These are phyloP conservation scores for Champsocephalus esox DNA, from an alignment of 2,797 vertebrate species.

Conservation along the genomic window DNA sequence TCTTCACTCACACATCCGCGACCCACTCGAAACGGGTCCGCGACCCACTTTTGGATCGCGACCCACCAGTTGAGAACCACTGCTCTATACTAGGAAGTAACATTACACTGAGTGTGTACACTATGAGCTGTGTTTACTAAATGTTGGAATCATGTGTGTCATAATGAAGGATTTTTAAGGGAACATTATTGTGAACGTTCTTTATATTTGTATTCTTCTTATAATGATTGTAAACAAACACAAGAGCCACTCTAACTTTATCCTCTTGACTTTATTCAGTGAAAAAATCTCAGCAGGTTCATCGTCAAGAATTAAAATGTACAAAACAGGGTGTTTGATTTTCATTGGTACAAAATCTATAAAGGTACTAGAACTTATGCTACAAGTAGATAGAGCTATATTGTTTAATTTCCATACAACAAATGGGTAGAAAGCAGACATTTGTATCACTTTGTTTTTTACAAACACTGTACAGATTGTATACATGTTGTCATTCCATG, in stretches of 20 bases:
- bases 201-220: conserved; percentile 5
- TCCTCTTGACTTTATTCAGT: conserved; percentile 69
- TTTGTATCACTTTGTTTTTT: conserved; percentile 59
- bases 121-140: conserved; percentile 13
- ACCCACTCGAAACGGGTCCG: too few relatives aligned
- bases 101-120: conserved; percentile 46
- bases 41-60: too few relatives aligned
- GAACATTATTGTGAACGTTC: conserved; percentile 20
- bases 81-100: conserved; percentile 5
- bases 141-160: conserved; percentile 16
- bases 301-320: conserved; percentile 69
- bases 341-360: conserved; percentile 77
- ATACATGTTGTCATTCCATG: conserved; percentile 55
- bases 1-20: too few relatives aligned
- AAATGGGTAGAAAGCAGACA: conserved; percentile 72
- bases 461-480: conserved; percentile 75
- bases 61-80: too few relatives aligned
- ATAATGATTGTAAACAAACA: conserved; percentile 33
- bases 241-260: conserved; percentile 32
- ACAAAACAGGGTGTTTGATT: conserved; percentile 70
- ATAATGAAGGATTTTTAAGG: conserved; percentile 28
- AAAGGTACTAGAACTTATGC: conserved; percentile 70
- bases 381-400: conserved; percentile 68
- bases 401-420: conserved; percentile 53
- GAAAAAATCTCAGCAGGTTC: conserved; percentile 57